These are phyloP conservation scores for Leptopilina myrica DNA, from an alignment of 2,888 invertebrate species.

Conservation along the genomic window DNA sequence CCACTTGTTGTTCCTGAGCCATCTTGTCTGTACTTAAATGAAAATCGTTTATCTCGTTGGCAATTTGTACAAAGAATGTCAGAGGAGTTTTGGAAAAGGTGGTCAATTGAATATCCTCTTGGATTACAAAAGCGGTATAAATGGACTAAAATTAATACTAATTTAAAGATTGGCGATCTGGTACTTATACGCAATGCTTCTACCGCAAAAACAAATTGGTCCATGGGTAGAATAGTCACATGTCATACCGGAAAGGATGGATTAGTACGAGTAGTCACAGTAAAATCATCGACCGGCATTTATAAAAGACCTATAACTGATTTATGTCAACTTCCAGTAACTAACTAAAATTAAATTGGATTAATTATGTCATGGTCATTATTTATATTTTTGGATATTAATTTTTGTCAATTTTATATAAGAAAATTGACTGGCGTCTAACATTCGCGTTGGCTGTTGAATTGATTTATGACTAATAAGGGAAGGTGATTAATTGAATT, in stretches of 20 bases:
- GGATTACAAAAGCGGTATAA: slow-evolving; percentile 30
- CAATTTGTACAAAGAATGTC: slow-evolving; percentile 8
- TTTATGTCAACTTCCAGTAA: neutral
- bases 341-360: neutral
- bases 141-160: neutral
- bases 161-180: slow-evolving; percentile 17
- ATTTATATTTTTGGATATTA: no score
- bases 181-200: neutral
- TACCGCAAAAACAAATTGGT: neutral
- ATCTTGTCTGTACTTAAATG: neutral
- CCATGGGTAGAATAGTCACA: neutral
- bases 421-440: no score
- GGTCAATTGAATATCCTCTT: slow-evolving; percentile 4
- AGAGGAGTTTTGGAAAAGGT: slow-evolving; percentile 4
- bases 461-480: no score
- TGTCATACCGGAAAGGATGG: neutral
- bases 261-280: neutral
- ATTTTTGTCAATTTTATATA: no score
- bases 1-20: neutral
- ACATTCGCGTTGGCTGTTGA: no score
- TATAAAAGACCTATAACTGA: neutral
- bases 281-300: neutral
- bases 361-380: neutral
- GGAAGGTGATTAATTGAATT: no score
- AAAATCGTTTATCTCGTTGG: slow-evolving; percentile 19